Base-by-base conservation (phyloP, 2,113 vertebrate species). In the Callospermophilus lateralis region DNA sequence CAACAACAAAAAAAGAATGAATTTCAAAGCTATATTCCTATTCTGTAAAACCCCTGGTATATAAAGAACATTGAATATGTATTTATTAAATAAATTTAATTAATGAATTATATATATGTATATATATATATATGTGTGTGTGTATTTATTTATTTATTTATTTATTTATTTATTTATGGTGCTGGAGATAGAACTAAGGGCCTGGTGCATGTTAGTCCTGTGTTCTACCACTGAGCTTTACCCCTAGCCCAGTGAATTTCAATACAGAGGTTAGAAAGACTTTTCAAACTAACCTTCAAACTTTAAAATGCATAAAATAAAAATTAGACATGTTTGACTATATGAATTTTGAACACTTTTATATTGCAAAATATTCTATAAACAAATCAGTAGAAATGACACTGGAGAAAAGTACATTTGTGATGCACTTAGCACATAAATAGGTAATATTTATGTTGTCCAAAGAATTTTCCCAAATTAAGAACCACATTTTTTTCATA, bases 401-500 rank as follows among this genome's bases (percentile, higher is more conserved):
- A 90, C 20, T 67, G 22, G 20, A 84, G 37, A 30, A 32, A 92
- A 96, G 88, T 7, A 55, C 10, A 78, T 48, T 76, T 79, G 37
- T 88, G 39, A 80, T 61, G 17, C 37, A 58, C 6, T 34, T 42
- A 15, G 12, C 6, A 90, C 61, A 78, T 79, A 58, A 84, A 84
- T 10, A 79, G 32, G 42, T 53, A 84, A 74, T 89, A 63, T 58
- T 55, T 72, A 37, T 51, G 74, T 76, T 65, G 45, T 22, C 73
- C 17, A 58, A 4, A 89, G 30, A 84, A 83, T 6, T 84, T 91
- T 84, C 34, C 26, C 63, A 78, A 93, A 83, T 26, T 88, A 17
- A 94, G 68, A 85, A 70, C 4, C 45, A 67, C 89, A 51, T 22
- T 42, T 89, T 55, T 89, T 93, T 74, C 42, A 86, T 63, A 70